Percentiles rank a stretch among this genome's conserved stretches.
Conservation (phyloP, 2,888 invertebrate species). For the Plagodis dolabraria region DNA sequence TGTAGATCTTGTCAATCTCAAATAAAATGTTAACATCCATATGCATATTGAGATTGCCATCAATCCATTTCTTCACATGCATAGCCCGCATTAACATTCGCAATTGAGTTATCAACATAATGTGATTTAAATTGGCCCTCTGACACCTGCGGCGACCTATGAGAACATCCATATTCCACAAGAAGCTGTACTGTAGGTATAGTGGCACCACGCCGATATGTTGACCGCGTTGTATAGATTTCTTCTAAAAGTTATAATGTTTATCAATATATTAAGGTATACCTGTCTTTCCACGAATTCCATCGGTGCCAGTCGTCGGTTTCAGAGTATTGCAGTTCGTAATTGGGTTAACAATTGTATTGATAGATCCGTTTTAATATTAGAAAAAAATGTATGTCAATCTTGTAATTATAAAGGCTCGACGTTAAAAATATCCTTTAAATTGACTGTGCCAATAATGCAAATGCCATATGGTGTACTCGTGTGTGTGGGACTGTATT, state of each 20-base stretch:
- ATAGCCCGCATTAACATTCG: slow-evolving; percentile 41
- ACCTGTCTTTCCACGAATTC: too few species aligned
- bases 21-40: neutral
- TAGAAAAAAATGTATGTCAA: too few species aligned
- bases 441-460: too few species aligned
- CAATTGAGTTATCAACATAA: slow-evolving; percentile 81
- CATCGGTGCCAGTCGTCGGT: too few species aligned
- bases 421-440: too few species aligned
- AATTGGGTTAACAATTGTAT: too few species aligned
- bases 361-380: too few species aligned
- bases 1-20: neutral
- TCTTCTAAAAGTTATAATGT: neutral
- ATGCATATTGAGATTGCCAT: slow-evolving; percentile 4
- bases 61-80: slow-evolving; percentile 37
- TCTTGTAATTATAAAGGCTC: too few species aligned
- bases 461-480: too few species aligned
- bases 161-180: slow-evolving; percentile 39
- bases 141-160: slow-evolving; percentile 65
- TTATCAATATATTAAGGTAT: too few species aligned
- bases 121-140: slow-evolving; percentile 79
- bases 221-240: slow-evolving; percentile 15
- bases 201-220: neutral
- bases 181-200: slow-evolving; percentile 35
- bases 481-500: too few species aligned
- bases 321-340: too few species aligned